These are phyloP conservation scores for Alces alces DNA, from an alignment of 2,113 vertebrate genomes.

Conservation along the genomic window DNA sequence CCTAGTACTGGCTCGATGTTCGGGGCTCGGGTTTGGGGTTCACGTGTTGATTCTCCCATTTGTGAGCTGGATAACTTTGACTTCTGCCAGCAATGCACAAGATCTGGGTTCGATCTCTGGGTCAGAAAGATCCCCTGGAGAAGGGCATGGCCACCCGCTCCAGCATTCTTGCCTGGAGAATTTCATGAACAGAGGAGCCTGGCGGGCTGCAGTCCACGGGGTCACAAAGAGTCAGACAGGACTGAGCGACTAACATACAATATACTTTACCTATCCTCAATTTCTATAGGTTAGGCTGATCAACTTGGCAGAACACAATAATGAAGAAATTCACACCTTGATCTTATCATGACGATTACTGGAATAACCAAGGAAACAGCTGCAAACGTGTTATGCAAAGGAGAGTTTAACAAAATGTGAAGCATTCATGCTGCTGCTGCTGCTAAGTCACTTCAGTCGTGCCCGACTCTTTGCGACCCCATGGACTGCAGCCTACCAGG, in stretches of 20 bases:
- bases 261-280: neutral
- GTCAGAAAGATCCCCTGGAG: neutral
- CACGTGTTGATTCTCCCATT: neutral
- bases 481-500: too few species aligned
- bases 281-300: neutral
- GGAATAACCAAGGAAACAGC: neutral
- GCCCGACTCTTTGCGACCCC: too few species aligned
- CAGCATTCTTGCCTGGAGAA: neutral
- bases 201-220: neutral
- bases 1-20: accelerated
- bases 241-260: neutral
- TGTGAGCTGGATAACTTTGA: neutral
- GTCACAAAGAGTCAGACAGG: neutral
- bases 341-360: neutral
- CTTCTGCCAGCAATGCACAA: neutral
- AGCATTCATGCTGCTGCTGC: neutral
- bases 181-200: neutral
- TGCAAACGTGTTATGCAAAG: neutral
- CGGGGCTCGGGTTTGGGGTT: neutral
- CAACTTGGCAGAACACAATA: neutral
- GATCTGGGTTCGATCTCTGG: neutral
- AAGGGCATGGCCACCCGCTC: accelerated
- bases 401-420: neutral
- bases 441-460: too few species aligned
- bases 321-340: neutral